phyloP scores from a whole-genome alignment of 2,113 vertebrate species.

The Panthera leo region DNA sequence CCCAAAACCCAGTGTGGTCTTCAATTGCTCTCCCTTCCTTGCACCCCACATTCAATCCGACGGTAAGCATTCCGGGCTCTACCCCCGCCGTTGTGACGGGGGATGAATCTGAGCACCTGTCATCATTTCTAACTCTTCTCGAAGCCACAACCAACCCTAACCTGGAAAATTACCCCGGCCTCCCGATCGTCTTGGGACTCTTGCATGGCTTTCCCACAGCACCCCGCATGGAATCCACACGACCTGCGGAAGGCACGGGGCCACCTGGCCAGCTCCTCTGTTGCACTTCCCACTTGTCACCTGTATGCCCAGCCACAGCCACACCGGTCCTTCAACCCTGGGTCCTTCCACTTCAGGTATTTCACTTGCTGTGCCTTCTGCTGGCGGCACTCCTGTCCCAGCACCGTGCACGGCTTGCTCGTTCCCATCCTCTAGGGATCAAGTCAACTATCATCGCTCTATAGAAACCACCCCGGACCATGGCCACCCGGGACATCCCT shows the following conservation, averaged over 20 bases:
- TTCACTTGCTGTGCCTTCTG: neutral
- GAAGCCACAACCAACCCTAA: neutral
- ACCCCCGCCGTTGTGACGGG: neutral
- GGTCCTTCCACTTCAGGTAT: neutral
- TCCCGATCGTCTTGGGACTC: neutral
- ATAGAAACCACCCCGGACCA: neutral
- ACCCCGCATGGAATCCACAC: neutral
- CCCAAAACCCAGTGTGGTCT: neutral
- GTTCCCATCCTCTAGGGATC: neutral
- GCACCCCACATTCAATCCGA: neutral
- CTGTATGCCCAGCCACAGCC: accelerated
- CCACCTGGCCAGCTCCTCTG: neutral
- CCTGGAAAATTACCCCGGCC: neutral
- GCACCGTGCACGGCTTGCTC: neutral
- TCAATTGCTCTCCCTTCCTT: neutral
- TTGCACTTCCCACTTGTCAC: neutral
- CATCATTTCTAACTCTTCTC: neutral
- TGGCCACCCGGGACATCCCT: too few species aligned
- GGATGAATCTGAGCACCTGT: neutral
- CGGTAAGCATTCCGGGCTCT: neutral
- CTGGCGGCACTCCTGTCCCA: neutral
- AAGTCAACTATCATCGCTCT: neutral
- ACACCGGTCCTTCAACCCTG: neutral
- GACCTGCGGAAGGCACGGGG: neutral
- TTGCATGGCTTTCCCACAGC: neutral